Evolutionary conservation across 2,113 vertebrate genomes (phyloP).

Genomic region (Bostrychus sinensis): DNA sequence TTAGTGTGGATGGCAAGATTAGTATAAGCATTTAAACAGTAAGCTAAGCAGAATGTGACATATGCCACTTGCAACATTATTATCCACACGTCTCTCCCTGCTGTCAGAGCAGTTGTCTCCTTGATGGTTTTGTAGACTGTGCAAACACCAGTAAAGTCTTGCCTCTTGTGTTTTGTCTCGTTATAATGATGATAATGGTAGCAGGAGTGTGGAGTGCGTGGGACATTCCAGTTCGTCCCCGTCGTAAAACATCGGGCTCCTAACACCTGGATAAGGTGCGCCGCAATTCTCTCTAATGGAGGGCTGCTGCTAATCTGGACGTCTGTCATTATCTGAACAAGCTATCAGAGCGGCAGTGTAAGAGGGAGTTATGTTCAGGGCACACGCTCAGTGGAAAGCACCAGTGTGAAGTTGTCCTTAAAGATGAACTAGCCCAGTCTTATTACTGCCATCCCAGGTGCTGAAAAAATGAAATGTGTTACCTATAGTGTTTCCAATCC

Average conservation of each 20-base stretch:
- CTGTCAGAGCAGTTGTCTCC: not conserved
- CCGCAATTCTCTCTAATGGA: conserved; percentile 30
- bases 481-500: no score
- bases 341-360: conserved; percentile 54
- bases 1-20: no score
- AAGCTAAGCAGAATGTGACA: not conserved
- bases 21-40: no score
- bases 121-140: not conserved
- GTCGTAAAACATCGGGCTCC: conserved; percentile 64
- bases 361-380: conserved; percentile 39
- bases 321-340: conserved; percentile 39
- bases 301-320: conserved; percentile 31
- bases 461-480: no score
- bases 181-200: conserved; percentile 17
- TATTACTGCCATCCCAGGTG: no score
- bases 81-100: no score
- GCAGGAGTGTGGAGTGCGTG: not conserved
- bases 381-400: conserved; percentile 40
- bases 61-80: not conserved
- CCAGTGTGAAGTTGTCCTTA: conserved; percentile 19
- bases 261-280: conserved; percentile 73
- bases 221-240: conserved; percentile 73
- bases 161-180: conserved; percentile 22
- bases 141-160: conserved; percentile 1
- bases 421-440: not conserved